Evolutionary conservation across 2,888 invertebrate genomes (phyloP).

Genomic region (Alsophila aescularia): DNA sequence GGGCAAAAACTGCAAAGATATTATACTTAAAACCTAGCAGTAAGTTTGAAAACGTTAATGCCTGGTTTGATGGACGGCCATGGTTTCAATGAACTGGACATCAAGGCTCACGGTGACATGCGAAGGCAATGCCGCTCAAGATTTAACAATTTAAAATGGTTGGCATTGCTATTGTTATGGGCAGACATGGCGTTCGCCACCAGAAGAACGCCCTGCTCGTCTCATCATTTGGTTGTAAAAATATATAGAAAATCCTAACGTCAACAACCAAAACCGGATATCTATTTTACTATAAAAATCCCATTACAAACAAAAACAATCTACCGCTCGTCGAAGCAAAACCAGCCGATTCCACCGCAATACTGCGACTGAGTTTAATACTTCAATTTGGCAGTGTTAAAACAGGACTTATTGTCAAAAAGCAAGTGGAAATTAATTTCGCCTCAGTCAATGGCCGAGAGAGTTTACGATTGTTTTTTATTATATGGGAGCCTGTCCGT

Average conservation of each 20-base stretch:
- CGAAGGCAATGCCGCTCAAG: too few relatives aligned
- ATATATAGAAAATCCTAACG: not conserved
- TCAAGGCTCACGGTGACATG: too few relatives aligned
- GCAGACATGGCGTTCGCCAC: too few relatives aligned
- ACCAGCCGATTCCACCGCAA: slow-evolving; percentile 8
- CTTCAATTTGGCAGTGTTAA: slow-evolving; percentile 33
- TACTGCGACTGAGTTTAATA: slow-evolving; percentile 15
- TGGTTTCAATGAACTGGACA: too few relatives aligned
- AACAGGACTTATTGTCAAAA: slow-evolving; percentile 24
- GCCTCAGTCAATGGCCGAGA: slow-evolving; percentile 26
- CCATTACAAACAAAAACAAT: not conserved
- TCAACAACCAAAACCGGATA: not conserved
- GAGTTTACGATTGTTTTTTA: not conserved
- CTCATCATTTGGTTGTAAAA: too few relatives aligned
- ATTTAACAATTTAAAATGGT: too few relatives aligned
- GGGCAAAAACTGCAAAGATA: too few relatives aligned
- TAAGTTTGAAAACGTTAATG: too few relatives aligned
- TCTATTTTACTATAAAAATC: slow-evolving; percentile 2
- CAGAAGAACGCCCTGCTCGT: too few relatives aligned
- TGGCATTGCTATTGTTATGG: too few relatives aligned
- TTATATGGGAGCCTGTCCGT: not conserved
- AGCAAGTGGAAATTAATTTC: slow-evolving; percentile 30
- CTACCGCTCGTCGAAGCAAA: slow-evolving; percentile 1
- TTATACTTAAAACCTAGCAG: too few relatives aligned
- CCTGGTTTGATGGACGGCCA: too few relatives aligned